Base-by-base conservation (phyloP, 2,888 invertebrate species). In the Mechanitis messenoides region DNA sequence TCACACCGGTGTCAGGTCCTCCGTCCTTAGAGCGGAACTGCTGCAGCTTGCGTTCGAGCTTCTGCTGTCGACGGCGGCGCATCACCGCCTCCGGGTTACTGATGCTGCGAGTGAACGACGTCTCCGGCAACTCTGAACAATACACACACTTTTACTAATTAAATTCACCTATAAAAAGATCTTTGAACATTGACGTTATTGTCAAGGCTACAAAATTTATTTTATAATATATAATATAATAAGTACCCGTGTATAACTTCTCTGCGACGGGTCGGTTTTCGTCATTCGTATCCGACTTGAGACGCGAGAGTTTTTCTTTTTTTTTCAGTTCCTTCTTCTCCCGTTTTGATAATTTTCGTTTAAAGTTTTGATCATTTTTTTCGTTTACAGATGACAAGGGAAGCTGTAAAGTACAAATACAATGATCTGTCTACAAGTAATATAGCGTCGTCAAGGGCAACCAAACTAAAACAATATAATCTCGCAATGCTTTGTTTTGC, bases 81-180 rank as follows among this genome's bases (percentile, higher is more conserved):
- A 99, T 99, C 73, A 99, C 99, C 65, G 98, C 98, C 91, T 99
- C 99, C 3, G 99, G 99, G 91, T 99, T 99, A 68, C 98, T 99
- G 81, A 99, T 99, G 74, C 98, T 98, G 76, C 99, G 93, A 56
- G 99, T 99, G 88, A 99, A 99, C 74, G 97, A 98, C 58, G 98
- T 98, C 90, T 99, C 98, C 35, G 99, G 99, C 73, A 99, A 88
- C 91, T 98, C 98, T 94, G 42, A 11, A 42, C 11, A 42, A 3
- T 9, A 42, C 9, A 11, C 6, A 3, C 3, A 2, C 42, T 9
- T 42, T 9, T 9, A 42, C 38, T 6, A 38, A 38, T 2, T 38
- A 38, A 20, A 20, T 20, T 38, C 7, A 38, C 38, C 5, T 38
- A 38, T 6, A 2, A 38, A 20, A 20, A 20, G 20, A 35, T 35